A percentile compares a stretch with the other conserved stretches of the same genome.
Evolutionary conservation across 2,888 invertebrate genomes (phyloP).

Genomic region (Desoria tigrina): DNA sequence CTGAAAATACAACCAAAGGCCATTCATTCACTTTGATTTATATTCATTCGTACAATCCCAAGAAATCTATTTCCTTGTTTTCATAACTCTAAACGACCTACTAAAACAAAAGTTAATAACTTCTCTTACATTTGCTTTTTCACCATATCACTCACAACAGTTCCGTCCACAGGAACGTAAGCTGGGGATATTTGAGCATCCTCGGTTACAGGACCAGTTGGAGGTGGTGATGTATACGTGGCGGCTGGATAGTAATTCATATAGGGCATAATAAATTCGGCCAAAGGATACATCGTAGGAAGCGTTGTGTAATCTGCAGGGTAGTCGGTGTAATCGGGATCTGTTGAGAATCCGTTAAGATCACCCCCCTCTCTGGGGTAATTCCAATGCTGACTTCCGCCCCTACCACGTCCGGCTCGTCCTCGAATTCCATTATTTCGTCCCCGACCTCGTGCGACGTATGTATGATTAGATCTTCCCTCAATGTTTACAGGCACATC

Average conservation of each 20-base stretch:
- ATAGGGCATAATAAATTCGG: constrained; percentile 45
- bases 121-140: constrained; percentile 45
- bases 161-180: constrained; percentile 21
- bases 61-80: constrained; percentile 5
- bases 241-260: constrained; percentile 3
- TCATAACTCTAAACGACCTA: too few relatives aligned
- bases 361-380: constrained; percentile 56
- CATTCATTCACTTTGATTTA: too few relatives aligned
- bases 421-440: constrained; percentile 55
- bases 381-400: constrained; percentile 56
- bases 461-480: neutral
- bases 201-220: constrained; percentile 12
- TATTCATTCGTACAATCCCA: neutral
- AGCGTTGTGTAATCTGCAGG: constrained; percentile 43
- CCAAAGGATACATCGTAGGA: constrained; percentile 22
- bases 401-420: constrained; percentile 57
- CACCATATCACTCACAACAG: constrained; percentile 25
- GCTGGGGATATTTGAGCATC: constrained; percentile 16
- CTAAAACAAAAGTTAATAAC: too few relatives aligned
- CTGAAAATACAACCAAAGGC: constrained; percentile 63
- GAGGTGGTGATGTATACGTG: too few relatives aligned
- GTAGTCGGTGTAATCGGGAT: constrained; percentile 36
- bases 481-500: constrained; percentile 1
- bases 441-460: constrained; percentile 51
- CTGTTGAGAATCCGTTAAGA: neutral